Percentiles rank a stretch among this genome's conserved stretches.
Conservation (phyloP, 2,888 invertebrate genomes). For the Cremastinae sp. region DNA sequence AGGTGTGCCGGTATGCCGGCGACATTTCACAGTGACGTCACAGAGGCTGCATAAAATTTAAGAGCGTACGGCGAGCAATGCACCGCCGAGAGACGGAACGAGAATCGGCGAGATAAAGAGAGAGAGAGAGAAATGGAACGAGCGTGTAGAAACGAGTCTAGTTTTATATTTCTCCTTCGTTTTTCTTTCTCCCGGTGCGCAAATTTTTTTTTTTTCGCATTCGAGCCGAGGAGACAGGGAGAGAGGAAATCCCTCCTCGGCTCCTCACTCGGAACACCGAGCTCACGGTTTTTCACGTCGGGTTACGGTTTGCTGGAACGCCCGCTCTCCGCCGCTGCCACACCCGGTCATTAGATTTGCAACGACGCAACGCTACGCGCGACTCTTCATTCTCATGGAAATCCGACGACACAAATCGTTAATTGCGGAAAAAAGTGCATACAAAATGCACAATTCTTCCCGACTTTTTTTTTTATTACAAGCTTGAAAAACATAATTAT, state of each 20-base stretch:
- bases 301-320: conserved; percentile 58
- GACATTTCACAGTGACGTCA: conserved; percentile 55
- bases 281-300: conserved; percentile 50
- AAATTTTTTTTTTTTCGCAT: conserved; percentile 17
- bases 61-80: neutral
- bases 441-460: no score
- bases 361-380: conserved; percentile 47
- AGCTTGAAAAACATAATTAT: no score
- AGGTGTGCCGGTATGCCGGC: conserved; percentile 57
- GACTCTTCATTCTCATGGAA: neutral
- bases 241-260: conserved; percentile 10
- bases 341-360: conserved; percentile 69
- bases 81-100: neutral
- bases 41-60: conserved; percentile 39
- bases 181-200: neutral
- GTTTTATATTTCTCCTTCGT: neutral
- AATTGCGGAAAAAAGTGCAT: no score
- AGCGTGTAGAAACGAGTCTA: conserved; percentile 8
- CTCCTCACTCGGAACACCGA: conserved; percentile 30
- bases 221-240: neutral
- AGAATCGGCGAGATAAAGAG: conserved; percentile 4
- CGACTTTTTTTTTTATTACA: no score
- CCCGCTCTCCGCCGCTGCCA: conserved; percentile 62
- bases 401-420: neutral
- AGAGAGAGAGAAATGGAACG: neutral